A percentile compares a stretch with the other conserved stretches of the same genome.
phyloP scores from a whole-genome alignment of 2,797 vertebrate genomes.

The Buphagus erythrorhynchus region DNA sequence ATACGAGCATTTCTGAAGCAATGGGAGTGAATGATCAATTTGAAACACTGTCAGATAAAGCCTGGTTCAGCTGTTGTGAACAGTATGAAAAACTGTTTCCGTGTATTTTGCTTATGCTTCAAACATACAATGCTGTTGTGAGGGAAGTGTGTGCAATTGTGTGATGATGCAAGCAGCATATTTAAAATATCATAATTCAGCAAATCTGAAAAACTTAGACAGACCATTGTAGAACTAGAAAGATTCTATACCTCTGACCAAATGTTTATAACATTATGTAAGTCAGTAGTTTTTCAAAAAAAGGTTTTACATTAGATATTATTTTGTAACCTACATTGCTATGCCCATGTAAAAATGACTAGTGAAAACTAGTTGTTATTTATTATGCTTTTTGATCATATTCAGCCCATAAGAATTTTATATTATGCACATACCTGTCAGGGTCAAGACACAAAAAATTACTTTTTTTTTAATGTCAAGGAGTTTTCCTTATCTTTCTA shows the following conservation, averaged over 20 bases:
- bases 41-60: background rate
- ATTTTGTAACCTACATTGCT: background rate
- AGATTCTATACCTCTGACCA: fast-evolving
- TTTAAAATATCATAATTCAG: background rate
- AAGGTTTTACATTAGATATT: background rate
- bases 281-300: background rate
- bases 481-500: background rate
- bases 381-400: background rate
- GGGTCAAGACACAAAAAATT: background rate
- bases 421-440: background rate
- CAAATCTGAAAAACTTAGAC: background rate
- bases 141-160: background rate
- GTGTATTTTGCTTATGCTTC: background rate
- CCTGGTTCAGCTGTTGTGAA: background rate
- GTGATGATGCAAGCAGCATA: background rate
- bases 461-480: background rate
- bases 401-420: background rate
- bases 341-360: background rate
- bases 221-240: background rate
- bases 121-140: background rate
- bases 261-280: background rate
- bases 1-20: background rate
- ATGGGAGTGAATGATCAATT: background rate
- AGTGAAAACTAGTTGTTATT: background rate
- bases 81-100: background rate